Evolutionary conservation across 1,140 invertebrate species (phyloP).

Genomic region (Pachypsylla venusta): DNA sequence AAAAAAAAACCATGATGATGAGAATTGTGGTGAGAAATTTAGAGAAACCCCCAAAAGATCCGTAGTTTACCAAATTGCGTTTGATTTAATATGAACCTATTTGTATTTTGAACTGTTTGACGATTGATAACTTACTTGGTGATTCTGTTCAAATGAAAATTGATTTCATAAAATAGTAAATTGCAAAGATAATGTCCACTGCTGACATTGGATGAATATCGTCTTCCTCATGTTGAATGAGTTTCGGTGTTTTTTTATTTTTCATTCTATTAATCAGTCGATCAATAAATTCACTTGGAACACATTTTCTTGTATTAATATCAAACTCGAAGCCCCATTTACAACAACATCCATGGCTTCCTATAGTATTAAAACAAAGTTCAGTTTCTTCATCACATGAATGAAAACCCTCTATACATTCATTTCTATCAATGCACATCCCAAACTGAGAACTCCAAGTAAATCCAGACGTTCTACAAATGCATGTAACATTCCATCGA

Average conservation of each 20-base stretch:
- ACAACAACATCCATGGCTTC: neutral
- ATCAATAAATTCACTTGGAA: neutral
- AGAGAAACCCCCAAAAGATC: no score
- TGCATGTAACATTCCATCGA: constrained; percentile 42
- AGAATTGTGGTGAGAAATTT: no score
- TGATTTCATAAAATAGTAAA: neutral
- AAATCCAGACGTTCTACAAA: constrained; percentile 35
- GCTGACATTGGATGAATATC: neutral
- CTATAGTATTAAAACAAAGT: neutral
- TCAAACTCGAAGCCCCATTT: neutral
- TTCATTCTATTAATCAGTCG: neutral
- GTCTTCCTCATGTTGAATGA: neutral
- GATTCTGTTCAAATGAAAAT: neutral
- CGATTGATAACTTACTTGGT: no score
- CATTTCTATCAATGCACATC: constrained; percentile 2
- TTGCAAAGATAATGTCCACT: neutral
- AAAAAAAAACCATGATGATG: no score
- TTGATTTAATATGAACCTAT: no score
- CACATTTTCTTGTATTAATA: neutral
- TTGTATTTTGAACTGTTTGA: no score
- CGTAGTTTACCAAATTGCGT: no score
- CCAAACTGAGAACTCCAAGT: constrained; percentile 31
- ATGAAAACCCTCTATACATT: neutral
- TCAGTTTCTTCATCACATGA: neutral
- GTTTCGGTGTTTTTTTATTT: neutral